Percentiles rank a stretch among this genome's conserved stretches.
These are phyloP conservation scores for Clarias batrachus DNA, from an alignment of 2,113 vertebrate species.

Conservation along the genomic window DNA sequence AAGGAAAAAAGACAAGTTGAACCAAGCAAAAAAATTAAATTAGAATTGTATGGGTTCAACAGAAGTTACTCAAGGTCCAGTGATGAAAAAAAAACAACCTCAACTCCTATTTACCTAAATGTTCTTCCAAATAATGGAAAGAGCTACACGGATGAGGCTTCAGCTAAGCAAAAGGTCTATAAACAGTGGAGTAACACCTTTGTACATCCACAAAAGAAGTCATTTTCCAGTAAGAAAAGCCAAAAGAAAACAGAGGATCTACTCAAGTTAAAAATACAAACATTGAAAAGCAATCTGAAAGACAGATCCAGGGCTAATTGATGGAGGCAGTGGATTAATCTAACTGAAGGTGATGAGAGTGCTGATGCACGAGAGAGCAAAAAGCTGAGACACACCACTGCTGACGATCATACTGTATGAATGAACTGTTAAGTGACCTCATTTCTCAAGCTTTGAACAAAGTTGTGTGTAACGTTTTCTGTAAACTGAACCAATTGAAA, in stretches of 20 bases:
- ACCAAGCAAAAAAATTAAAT: conserved; percentile 1
- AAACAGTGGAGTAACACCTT: conserved; percentile 41
- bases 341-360: neutral
- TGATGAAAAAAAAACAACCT: no score
- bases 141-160: neutral
- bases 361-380: neutral
- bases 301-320: neutral
- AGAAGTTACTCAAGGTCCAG: neutral
- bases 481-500: neutral
- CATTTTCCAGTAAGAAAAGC: neutral
- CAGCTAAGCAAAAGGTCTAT: conserved; percentile 47
- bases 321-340: neutral
- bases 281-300: neutral
- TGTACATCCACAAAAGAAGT: neutral
- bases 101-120: neutral
- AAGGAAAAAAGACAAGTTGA: neutral
- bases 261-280: neutral
- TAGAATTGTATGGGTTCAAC: conserved; percentile 26
- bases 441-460: neutral
- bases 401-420: neutral
- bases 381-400: neutral
- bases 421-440: neutral
- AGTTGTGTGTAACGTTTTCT: neutral
- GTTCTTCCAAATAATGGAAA: neutral
- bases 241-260: neutral